A percentile compares a stretch with the other conserved stretches of the same genome.
Evolutionary conservation across 23 tunicate genomes (phyloP).

Genomic region (Halocynthia roretzi): DNA sequence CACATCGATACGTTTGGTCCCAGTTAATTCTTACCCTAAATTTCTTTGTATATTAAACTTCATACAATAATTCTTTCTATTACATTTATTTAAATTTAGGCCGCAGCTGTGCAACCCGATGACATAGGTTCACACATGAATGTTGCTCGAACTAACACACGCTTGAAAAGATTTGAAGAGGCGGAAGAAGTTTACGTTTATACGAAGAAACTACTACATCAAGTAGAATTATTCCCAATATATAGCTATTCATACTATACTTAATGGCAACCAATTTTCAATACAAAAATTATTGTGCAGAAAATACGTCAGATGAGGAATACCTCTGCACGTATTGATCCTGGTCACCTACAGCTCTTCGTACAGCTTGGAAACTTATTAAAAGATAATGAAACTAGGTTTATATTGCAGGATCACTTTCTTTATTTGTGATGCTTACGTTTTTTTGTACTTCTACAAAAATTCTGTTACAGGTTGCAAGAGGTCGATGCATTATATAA

Average conservation of each 20-base stretch:
- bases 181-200: constrained; percentile 56
- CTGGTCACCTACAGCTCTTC: constrained; percentile 49
- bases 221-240: too few relatives aligned
- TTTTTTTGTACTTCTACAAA: too few relatives aligned
- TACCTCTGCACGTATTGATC: constrained; percentile 39
- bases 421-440: too few relatives aligned
- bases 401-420: too few relatives aligned
- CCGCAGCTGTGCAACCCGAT: constrained; percentile 63
- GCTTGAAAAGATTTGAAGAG: constrained; percentile 7
- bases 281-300: too few relatives aligned
- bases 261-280: too few relatives aligned
- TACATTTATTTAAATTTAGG: constrained; percentile 15
- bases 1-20: too few relatives aligned
- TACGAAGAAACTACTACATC: constrained; percentile 44
- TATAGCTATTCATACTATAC: too few relatives aligned
- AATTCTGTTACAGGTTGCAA: constrained; percentile 22
- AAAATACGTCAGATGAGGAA: neutral
- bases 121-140: constrained; percentile 74
- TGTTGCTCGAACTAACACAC: constrained; percentile 38
- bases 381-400: neutral
- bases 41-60: too few relatives aligned
- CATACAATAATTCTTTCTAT: too few relatives aligned
- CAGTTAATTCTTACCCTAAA: too few relatives aligned
- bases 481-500: constrained; percentile 59
- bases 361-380: constrained; percentile 47